These are phyloP conservation scores for Aurelia sp. DNA, from an alignment of 30 jellyfish, hydroid and myxozoan species.

Conservation along the genomic window DNA sequence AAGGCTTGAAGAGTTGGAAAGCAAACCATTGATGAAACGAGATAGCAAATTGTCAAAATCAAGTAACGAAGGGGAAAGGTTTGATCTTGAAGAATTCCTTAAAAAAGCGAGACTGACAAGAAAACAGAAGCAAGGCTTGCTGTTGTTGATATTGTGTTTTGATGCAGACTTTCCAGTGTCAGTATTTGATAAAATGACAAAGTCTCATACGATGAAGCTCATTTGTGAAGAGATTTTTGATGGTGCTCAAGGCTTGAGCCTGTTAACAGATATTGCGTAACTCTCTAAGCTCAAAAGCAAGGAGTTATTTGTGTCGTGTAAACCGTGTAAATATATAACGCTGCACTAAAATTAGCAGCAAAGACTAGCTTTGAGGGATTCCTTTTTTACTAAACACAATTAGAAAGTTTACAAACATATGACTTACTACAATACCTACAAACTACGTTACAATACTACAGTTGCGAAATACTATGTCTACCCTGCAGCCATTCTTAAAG, in stretches of 20 bases:
- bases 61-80: background rate
- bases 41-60: background rate
- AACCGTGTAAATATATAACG: too few relatives aligned
- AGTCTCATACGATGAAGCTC: constrained; percentile 61
- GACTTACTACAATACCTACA: too few relatives aligned
- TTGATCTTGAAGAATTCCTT: constrained; percentile 28
- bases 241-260: constrained; percentile 10
- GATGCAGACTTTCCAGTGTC: constrained; percentile 72
- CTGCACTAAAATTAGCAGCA: too few relatives aligned
- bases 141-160: constrained; percentile 45
- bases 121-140: constrained; percentile 58
- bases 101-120: constrained; percentile 10
- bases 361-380: too few relatives aligned
- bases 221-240: constrained; percentile 50
- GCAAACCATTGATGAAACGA: background rate
- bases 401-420: too few relatives aligned
- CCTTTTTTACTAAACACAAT: too few relatives aligned
- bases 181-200: constrained; percentile 32
- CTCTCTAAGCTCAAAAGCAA: too few relatives aligned
- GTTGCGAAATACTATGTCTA: too few relatives aligned
- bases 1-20: constrained; percentile 39
- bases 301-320: too few relatives aligned
- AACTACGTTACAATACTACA: too few relatives aligned
- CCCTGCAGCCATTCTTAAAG: too few relatives aligned
- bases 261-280: constrained; percentile 36